phyloP scores from a whole-genome alignment of 2,888 invertebrate species.

The Yponomeuta cagnagella region DNA sequence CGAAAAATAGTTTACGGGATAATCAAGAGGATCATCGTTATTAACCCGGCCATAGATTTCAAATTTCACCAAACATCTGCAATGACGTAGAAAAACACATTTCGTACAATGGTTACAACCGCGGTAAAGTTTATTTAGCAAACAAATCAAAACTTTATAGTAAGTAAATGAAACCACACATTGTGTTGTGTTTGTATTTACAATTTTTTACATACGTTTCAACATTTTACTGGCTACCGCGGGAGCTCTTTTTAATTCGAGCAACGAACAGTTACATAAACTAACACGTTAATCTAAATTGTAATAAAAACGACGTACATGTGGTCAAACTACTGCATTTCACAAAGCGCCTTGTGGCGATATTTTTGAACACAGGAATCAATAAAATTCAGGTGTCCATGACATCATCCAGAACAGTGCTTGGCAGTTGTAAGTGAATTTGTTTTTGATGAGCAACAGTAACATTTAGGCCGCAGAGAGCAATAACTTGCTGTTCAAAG shows the following conservation, averaged over 20 bases:
- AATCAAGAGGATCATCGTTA: not conserved
- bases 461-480: conserved; percentile 62
- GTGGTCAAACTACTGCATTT: conserved; percentile 54
- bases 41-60: not conserved
- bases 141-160: conserved; percentile 14
- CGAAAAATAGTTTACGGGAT: too few species aligned
- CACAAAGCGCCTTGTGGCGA: conserved; percentile 49
- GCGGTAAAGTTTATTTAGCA: not conserved
- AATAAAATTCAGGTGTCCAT: conserved; percentile 65
- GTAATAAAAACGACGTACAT: conserved; percentile 70
- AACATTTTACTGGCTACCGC: conserved; percentile 72
- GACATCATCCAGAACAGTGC: conserved; percentile 52
- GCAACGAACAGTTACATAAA: conserved; percentile 75
- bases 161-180: conserved; percentile 59
- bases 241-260: conserved; percentile 75
- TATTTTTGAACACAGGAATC: conserved; percentile 65
- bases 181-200: conserved; percentile 66
- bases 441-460: conserved; percentile 47
- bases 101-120: conserved; percentile 20
- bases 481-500: conserved; percentile 59
- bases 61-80: conserved; percentile 29
- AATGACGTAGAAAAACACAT: too few species aligned
- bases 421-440: conserved; percentile 48
- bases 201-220: conserved; percentile 74
- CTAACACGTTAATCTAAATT: conserved; percentile 74